phyloP scores from a whole-genome alignment of 2,888 invertebrate genomes.

The Allolobophora icterica region DNA sequence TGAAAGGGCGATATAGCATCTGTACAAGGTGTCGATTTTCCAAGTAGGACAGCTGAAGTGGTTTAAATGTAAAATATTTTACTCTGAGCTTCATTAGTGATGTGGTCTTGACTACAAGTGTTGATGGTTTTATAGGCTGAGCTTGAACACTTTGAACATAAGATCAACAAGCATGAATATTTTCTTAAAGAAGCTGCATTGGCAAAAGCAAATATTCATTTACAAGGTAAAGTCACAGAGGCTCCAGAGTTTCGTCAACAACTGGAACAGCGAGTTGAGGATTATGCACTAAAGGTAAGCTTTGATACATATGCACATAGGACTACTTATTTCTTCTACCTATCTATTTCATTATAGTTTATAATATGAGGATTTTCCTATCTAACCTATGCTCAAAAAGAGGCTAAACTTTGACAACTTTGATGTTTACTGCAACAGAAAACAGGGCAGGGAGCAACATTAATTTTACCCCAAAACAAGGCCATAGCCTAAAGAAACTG shows the following conservation, averaged over 20 bases:
- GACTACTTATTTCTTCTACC: no score
- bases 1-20: no score
- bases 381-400: no score
- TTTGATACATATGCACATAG: neutral
- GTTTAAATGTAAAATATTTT: neutral
- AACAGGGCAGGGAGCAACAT: no score
- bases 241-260: constrained; percentile 18
- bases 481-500: no score
- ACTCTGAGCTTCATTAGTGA: neutral
- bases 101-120: neutral
- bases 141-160: constrained; percentile 83
- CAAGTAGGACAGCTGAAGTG: neutral
- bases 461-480: no score
- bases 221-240: constrained; percentile 2
- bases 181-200: constrained; percentile 81
- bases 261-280: constrained; percentile 13
- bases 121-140: constrained; percentile 72
- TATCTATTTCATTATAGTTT: no score
- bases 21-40: no score
- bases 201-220: constrained; percentile 41
- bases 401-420: no score
- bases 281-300: neutral
- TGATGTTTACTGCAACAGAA: no score
- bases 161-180: constrained; percentile 81
- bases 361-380: no score